Conservation (phyloP, 2,888 invertebrate genomes). For the Timandra comae region DNA sequence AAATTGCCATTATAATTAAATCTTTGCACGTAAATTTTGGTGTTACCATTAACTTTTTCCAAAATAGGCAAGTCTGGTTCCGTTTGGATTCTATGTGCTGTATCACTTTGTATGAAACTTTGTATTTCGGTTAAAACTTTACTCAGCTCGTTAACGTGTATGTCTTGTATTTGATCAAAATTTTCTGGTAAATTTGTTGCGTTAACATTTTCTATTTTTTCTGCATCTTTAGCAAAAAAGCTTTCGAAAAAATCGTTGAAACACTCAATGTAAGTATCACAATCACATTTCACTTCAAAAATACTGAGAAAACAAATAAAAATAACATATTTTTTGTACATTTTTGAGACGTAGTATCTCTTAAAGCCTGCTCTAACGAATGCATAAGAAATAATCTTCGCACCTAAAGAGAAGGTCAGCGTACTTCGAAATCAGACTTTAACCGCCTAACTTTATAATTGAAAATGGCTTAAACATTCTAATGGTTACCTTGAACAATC, state of each 20-base stretch:
- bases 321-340: conserved; percentile 34
- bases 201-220: conserved; percentile 22
- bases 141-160: conserved; percentile 26
- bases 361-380: conserved; percentile 43
- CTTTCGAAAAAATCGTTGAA: conserved; percentile 30
- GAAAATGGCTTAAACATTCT: too few relatives aligned
- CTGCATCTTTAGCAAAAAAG: conserved; percentile 26
- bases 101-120: conserved; percentile 33
- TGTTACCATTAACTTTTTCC: conserved; percentile 32
- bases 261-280: conserved; percentile 41
- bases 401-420: too few relatives aligned
- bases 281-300: conserved; percentile 37
- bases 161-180: conserved; percentile 27
- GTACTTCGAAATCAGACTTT: too few relatives aligned
- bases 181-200: conserved; percentile 22
- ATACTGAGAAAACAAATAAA: conserved; percentile 27
- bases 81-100: conserved; percentile 24
- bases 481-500: conserved; percentile 41
- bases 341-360: conserved; percentile 41
- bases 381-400: conserved; percentile 26
- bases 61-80: conserved; percentile 18
- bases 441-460: too few relatives aligned
- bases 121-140: conserved; percentile 35
- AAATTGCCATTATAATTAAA: conserved; percentile 29
- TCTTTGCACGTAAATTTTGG: conserved; percentile 41